Evolutionary conservation across 2,888 invertebrate species (phyloP), one percentile per base, ranked within the genome.

Genomic region (Odontothrips loti): DNA sequence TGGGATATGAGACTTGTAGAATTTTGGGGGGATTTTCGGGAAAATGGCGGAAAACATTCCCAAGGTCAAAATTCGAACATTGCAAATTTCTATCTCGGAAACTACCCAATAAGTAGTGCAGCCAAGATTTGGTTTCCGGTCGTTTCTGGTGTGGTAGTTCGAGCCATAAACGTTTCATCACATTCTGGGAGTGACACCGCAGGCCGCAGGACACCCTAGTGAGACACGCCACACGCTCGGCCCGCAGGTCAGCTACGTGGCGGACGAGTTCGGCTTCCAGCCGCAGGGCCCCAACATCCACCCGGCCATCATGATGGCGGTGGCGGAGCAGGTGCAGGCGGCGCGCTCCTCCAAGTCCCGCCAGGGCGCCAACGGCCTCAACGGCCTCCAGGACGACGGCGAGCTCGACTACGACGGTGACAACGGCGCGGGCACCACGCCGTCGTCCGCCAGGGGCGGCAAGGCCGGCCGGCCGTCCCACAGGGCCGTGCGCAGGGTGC

Each of bases 251-350:
- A 82, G 82, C 81, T 85, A 85, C 81, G 81, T 85, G 34, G 85
- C 85, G 47, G 85, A 85, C 82, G 85, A 85, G 82, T 83, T 84
- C 75, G 85, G 85, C 23, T 85, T 84, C 82, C 85, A 85, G 80
- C 84, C 85, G 15, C 82, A 83, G 20, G 85, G 85, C 79, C 83
- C 84, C 78, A 82, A 84, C 82, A 82, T 85, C 27, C 85, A 85
- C 81, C 85, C 85, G 11, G 85, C 84, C 75, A 85, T 85, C 82
- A 81, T 84, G 82, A 83, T 84, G 83, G 84, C 85, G 43, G 85
- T 85, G 23, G 85, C 85, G 20, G 83, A 83, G 80, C 85, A 85
- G 84, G 85, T 85, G 68, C 23, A 75, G 23, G 68, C 68, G 27
- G 68, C 68, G 68, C 68, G 68, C 68, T 75, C 68, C 68, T n/a